Evolutionary conservation across 2,888 invertebrate species (phyloP).

Genomic region (Chymomyza amoena): DNA sequence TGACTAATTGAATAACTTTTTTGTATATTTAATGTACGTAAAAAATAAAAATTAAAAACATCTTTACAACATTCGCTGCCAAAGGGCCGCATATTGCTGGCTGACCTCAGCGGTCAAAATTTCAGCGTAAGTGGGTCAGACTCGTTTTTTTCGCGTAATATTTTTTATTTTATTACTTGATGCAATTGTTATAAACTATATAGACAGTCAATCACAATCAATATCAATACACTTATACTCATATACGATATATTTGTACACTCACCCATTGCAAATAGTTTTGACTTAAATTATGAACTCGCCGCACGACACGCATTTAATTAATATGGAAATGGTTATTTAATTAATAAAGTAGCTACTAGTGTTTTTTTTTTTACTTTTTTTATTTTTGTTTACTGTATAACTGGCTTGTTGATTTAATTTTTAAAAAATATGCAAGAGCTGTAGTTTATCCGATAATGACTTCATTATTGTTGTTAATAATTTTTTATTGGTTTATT

Average conservation of each 20-base stretch:
- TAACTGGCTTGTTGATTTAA: not conserved
- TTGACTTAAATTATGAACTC: conserved; percentile 40
- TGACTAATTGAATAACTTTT: conserved; percentile 7
- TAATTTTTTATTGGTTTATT: too few relatives aligned
- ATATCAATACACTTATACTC: not conserved
- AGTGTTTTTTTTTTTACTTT: not conserved
- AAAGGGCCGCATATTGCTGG: conserved; percentile 19
- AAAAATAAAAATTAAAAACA: not conserved
- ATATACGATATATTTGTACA: too few relatives aligned
- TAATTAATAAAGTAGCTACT: conserved; percentile 18
- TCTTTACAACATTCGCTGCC: not conserved
- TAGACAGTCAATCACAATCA: not conserved
- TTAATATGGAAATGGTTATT: conserved; percentile 42
- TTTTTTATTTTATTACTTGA: conserved; percentile 28
- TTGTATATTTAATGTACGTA: not conserved
- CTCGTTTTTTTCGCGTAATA: not conserved
- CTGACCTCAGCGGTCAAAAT: conserved; percentile 7
- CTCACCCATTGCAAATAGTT: conserved; percentile 44
- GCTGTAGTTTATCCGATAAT: too few relatives aligned
- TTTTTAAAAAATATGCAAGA: too few relatives aligned
- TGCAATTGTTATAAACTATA: conserved; percentile 17
- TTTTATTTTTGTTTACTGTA: not conserved
- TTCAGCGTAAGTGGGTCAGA: conserved; percentile 25
- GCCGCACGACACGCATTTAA: conserved; percentile 39
- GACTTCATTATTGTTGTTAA: too few relatives aligned